Conservation (phyloP, 2,888 invertebrate species). For the Laspeyria flexula region DNA sequence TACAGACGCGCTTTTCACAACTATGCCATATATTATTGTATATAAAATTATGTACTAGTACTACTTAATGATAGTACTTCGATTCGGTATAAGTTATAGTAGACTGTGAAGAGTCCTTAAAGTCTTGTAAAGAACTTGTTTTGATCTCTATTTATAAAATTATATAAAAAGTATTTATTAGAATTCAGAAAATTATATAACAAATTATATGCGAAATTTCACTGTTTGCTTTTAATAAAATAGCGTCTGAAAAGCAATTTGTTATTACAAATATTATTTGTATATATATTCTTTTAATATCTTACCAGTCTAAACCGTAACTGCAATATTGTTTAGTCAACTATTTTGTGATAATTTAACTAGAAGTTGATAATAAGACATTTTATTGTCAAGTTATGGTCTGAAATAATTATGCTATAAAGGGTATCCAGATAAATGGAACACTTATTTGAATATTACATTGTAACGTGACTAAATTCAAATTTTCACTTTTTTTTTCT, state of each 20-base stretch:
- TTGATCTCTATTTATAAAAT: constrained; percentile 33
- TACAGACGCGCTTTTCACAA: constrained; percentile 1
- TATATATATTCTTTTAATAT: too few relatives aligned
- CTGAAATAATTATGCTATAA: background rate
- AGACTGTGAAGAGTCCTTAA: background rate
- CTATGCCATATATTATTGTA: constrained; percentile 3
- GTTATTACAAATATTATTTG: background rate
- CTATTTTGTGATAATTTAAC: constrained; percentile 31
- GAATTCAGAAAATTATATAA: constrained; percentile 15
- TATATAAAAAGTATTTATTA: constrained; percentile 21
- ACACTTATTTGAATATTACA: too few relatives aligned
- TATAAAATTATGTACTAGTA: too few relatives aligned
- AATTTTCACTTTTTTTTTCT: too few relatives aligned
- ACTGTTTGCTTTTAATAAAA: constrained; percentile 18
- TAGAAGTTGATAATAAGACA: background rate
- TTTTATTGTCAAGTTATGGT: constrained; percentile 5
- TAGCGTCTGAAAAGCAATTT: background rate
- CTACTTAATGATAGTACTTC: background rate
- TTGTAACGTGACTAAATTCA: too few relatives aligned
- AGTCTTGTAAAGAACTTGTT: constrained; percentile 27
- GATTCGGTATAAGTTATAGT: background rate
- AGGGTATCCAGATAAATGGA: too few relatives aligned
- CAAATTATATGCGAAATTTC: constrained; percentile 10
- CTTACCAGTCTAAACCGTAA: background rate
- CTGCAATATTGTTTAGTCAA: constrained; percentile 25